These are phyloP conservation scores for Vireo griseus DNA, from an alignment of 2,797 vertebrate species.

Conservation along the genomic window DNA sequence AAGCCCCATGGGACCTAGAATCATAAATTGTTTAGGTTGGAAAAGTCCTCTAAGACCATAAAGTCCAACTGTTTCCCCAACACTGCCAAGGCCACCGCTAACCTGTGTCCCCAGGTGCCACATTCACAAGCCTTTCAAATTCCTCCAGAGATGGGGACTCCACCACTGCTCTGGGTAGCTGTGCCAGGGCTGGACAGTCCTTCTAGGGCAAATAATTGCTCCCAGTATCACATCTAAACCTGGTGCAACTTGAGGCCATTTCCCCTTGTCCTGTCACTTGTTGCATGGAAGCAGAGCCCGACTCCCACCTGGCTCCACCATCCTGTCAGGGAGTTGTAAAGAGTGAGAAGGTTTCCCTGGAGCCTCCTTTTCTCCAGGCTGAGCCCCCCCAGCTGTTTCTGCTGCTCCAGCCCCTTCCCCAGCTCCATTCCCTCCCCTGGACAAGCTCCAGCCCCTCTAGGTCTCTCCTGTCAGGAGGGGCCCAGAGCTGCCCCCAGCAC, in stretches of 20 bases:
- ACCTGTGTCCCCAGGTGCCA: background rate
- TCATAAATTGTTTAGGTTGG: background rate
- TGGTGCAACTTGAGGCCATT: background rate
- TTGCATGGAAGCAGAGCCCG: rapidly evolving
- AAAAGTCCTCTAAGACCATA: background rate
- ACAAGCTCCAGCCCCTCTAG: background rate
- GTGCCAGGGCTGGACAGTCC: background rate
- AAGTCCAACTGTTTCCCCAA: background rate
- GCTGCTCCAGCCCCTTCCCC: background rate
- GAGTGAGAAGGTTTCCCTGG: background rate
- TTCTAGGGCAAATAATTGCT: background rate
- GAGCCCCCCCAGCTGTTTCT: rapidly evolving
- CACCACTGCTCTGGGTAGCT: background rate
- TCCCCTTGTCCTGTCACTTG: background rate
- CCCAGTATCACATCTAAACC: background rate
- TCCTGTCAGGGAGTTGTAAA: background rate
- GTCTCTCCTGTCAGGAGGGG: background rate
- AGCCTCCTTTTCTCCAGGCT: background rate
- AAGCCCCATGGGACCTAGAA: background rate
- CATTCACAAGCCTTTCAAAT: background rate
- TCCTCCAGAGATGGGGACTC: background rate
- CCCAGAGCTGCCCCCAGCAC: background rate
- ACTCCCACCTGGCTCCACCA: rapidly evolving
- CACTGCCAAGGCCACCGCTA: background rate
- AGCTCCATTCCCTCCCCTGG: background rate